Conservation (phyloP, 2,888 invertebrate species). For the Xestia c-nigrum region DNA sequence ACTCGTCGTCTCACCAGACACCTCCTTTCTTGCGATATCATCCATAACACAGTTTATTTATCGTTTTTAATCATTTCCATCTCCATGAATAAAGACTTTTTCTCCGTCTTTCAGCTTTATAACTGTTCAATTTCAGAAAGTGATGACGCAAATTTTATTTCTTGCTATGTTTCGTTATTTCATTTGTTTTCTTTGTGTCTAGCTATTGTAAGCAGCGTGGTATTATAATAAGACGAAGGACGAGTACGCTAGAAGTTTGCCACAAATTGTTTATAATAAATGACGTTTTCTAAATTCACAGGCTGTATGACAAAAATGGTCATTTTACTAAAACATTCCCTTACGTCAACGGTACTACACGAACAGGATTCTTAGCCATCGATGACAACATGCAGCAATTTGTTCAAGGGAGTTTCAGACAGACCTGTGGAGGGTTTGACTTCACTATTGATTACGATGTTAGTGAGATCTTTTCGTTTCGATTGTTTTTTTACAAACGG, state of each 20-base stretch:
- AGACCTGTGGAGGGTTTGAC: conserved; percentile 23
- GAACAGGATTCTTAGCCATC: conserved; percentile 27
- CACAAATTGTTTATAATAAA: not conserved
- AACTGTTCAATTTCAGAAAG: not conserved
- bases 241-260: not conserved
- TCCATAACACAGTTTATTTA: too few species aligned
- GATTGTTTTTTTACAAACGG: not conserved
- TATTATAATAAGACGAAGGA: too few species aligned
- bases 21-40: too few species aligned
- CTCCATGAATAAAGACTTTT: not conserved
- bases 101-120: not conserved
- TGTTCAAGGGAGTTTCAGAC: conserved; percentile 43
- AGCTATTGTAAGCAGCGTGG: not conserved
- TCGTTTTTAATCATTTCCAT: not conserved
- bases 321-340: conserved; percentile 32
- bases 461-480: conserved; percentile 16
- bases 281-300: conserved; percentile 25
- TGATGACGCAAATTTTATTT: too few species aligned
- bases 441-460: conserved; percentile 40
- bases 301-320: conserved; percentile 43
- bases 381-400: conserved; percentile 23
- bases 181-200: too few species aligned
- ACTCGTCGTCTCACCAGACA: too few species aligned
- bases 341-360: conserved; percentile 27
- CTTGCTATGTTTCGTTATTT: too few species aligned